phyloP scores from a whole-genome alignment of 2,113 vertebrate species.

The Shinisaurus crocodilurus region DNA sequence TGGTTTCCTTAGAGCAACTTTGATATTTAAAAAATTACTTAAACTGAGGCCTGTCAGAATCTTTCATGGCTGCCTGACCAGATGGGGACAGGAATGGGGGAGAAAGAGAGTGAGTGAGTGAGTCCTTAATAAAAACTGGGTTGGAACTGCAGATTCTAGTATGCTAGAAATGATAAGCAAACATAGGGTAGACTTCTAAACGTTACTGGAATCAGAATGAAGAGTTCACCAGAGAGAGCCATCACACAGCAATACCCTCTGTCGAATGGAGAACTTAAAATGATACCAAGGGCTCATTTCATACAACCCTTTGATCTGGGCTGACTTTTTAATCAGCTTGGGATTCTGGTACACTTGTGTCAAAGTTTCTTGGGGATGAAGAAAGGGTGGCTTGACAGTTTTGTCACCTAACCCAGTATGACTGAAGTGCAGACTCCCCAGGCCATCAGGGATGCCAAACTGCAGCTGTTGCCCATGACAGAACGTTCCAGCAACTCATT shows the following conservation, averaged over 20 bases:
- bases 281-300: constrained; percentile 22
- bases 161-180: neutral
- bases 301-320: neutral
- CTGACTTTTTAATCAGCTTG: neutral
- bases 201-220: neutral
- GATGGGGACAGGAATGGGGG: too few relatives aligned
- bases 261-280: neutral
- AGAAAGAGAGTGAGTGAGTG: neutral
- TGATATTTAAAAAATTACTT: neutral
- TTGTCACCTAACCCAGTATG: neutral
- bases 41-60: neutral
- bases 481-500: neutral
- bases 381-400: neutral
- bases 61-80: neutral
- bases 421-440: neutral
- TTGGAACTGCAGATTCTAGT: neutral
- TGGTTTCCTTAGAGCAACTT: neutral
- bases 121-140: neutral
- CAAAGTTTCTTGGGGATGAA: neutral
- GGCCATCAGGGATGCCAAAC: neutral
- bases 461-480: neutral
- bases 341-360: neutral
- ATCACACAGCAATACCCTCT: neutral
- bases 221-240: neutral
- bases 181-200: neutral